Evolutionary conservation across 2,113 vertebrate genomes (phyloP).

Genomic region (Erinaceus europaeus): DNA sequence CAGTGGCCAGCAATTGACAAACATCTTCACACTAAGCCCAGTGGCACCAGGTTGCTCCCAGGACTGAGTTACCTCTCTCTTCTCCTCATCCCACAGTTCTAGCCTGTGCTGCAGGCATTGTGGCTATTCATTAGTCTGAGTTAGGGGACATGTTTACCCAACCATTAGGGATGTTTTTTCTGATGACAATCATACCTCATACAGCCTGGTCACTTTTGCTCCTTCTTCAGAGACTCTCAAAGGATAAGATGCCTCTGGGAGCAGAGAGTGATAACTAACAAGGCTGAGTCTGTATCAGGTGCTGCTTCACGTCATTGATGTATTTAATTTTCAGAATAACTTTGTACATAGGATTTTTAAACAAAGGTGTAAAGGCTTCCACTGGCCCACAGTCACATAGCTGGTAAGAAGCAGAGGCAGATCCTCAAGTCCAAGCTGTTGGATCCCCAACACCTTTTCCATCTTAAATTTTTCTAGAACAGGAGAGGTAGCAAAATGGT

Average conservation of each 20-base stretch:
- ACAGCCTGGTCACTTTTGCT: too few relatives aligned
- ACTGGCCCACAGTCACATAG: neutral
- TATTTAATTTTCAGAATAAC: neutral
- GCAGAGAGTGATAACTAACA: neutral
- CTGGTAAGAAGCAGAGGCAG: neutral
- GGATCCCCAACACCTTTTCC: neutral
- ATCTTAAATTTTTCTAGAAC: neutral
- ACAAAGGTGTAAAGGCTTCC: neutral
- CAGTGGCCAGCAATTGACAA: neutral
- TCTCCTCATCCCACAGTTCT: rapidly evolving
- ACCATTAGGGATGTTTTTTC: too few relatives aligned
- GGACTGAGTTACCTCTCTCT: rapidly evolving
- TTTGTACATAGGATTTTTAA: neutral
- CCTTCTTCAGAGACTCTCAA: too few relatives aligned
- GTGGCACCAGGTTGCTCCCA: too few relatives aligned
- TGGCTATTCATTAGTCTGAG: neutral
- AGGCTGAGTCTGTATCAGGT: neutral
- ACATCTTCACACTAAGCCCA: too few relatives aligned
- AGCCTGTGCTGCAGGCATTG: neutral
- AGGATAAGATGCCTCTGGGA: too few relatives aligned
- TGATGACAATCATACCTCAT: too few relatives aligned
- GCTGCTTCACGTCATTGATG: neutral
- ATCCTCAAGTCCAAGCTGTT: neutral
- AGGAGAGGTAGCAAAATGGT: too few relatives aligned
- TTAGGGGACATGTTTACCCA: neutral